A percentile compares a stretch with the other conserved stretches of the same genome.
These are phyloP conservation scores for Sebastes umbrosus DNA, from an alignment of 2,797 vertebrate species.

Conservation along the genomic window DNA sequence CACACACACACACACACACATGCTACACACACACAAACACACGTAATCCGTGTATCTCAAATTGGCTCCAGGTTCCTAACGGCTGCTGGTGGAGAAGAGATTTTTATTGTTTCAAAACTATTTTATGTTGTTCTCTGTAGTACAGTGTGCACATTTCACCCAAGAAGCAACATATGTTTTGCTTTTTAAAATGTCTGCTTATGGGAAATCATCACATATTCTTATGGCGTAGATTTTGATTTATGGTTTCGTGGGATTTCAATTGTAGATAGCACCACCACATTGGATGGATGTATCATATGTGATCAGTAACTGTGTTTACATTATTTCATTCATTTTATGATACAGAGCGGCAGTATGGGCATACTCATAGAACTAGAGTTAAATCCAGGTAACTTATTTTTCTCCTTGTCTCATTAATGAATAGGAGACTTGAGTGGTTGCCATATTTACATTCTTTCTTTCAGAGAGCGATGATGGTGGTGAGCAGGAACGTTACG, in stretches of 20 bases:
- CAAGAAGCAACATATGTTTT: not conserved
- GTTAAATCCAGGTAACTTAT: too few species aligned
- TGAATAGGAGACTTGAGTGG: too few species aligned
- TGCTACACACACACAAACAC: not conserved
- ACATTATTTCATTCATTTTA: too few species aligned
- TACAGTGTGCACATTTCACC: not conserved
- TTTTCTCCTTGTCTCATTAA: too few species aligned
- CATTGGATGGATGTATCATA: too few species aligned
- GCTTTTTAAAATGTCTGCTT: not conserved
- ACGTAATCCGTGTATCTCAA: not conserved
- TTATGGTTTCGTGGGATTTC: not conserved
- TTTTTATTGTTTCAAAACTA: constrained; percentile 29
- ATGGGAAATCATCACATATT: not conserved
- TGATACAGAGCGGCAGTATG: too few species aligned
- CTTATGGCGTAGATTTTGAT: not conserved
- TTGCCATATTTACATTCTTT: too few species aligned
- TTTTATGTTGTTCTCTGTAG: constrained; percentile 22
- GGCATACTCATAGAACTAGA: too few species aligned
- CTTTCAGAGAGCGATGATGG: too few species aligned
- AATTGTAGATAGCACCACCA: not conserved
- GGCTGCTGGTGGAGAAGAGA: constrained; percentile 31
- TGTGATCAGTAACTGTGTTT: too few species aligned
- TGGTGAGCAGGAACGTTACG: too few species aligned
- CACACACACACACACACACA: not conserved
- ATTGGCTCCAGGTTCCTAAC: constrained; percentile 16